These are phyloP conservation scores for Tyto alba DNA, from an alignment of 2,113 vertebrate genomes.

Conservation along the genomic window DNA sequence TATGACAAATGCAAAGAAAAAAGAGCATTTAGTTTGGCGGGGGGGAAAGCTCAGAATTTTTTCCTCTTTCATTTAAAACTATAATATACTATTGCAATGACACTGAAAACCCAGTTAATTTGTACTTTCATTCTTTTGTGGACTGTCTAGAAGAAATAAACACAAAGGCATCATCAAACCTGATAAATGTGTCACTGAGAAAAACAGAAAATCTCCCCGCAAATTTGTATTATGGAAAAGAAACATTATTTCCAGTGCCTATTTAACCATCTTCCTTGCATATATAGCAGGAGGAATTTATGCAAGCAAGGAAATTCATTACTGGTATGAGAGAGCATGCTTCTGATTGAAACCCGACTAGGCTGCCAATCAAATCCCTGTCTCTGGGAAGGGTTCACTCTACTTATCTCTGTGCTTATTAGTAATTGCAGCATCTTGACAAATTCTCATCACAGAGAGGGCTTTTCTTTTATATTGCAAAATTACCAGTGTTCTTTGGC, in stretches of 20 bases:
- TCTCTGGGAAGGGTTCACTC: not conserved
- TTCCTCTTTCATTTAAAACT: not conserved
- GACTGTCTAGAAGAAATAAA: not conserved
- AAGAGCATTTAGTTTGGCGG: not conserved
- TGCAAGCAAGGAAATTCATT: not conserved
- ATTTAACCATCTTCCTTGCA: not conserved
- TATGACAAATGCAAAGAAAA: not conserved
- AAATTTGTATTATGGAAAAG: not conserved
- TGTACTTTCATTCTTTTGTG: not conserved
- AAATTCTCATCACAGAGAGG: not conserved
- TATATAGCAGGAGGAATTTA: not conserved
- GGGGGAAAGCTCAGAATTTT: not conserved
- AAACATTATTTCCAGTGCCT: not conserved
- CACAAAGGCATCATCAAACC: not conserved
- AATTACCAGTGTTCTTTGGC: not conserved
- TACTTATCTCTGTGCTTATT: not conserved
- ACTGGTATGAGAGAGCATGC: not conserved
- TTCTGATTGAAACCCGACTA: not conserved
- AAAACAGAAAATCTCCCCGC: not conserved
- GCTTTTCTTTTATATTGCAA: not conserved
- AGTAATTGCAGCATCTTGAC: not conserved
- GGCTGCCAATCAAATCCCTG: not conserved
- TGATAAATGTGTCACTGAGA: not conserved
- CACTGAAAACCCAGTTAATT: not conserved
- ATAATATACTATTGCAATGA: not conserved